Conservation (phyloP, 2,113 vertebrate genomes). For the Callocephalon fimbriatum region DNA sequence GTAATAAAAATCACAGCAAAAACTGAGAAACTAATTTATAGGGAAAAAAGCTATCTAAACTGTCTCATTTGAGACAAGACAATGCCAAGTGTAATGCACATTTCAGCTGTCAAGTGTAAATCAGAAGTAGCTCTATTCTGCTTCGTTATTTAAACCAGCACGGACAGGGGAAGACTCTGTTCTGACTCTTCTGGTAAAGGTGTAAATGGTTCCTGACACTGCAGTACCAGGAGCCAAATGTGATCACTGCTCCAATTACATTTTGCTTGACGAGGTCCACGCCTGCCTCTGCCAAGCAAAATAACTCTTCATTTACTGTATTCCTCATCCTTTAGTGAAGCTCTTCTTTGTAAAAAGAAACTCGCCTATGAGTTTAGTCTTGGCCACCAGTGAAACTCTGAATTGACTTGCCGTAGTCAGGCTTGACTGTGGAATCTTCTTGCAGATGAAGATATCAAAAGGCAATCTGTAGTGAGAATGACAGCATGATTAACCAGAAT, state of each 20-base stretch:
- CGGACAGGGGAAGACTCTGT: neutral
- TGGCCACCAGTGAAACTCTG: slow-evolving; percentile 3
- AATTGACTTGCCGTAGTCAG: slow-evolving; percentile 54
- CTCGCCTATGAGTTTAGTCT: neutral
- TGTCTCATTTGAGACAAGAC: neutral
- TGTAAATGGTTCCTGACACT: neutral
- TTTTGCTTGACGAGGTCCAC: neutral
- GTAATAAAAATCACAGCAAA: neutral
- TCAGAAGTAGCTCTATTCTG: neutral
- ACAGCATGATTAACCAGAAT: slow-evolving; percentile 85
- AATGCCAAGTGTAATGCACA: accelerated
- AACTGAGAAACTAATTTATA: neutral
- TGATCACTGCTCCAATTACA: neutral
- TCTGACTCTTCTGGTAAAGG: neutral
- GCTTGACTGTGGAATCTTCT: slow-evolving; percentile 56
- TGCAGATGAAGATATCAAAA: slow-evolving; percentile 85
- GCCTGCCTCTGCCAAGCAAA: neutral
- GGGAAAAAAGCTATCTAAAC: neutral
- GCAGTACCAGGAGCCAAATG: neutral
- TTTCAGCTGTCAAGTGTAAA: neutral
- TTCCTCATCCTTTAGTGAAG: neutral
- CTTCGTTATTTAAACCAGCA: neutral
- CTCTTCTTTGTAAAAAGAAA: neutral
- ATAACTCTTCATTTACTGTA: neutral
- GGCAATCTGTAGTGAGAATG: slow-evolving; percentile 79